phyloP scores from a whole-genome alignment of 2,113 vertebrate genomes.

The Himantopus leucocephalus region DNA sequence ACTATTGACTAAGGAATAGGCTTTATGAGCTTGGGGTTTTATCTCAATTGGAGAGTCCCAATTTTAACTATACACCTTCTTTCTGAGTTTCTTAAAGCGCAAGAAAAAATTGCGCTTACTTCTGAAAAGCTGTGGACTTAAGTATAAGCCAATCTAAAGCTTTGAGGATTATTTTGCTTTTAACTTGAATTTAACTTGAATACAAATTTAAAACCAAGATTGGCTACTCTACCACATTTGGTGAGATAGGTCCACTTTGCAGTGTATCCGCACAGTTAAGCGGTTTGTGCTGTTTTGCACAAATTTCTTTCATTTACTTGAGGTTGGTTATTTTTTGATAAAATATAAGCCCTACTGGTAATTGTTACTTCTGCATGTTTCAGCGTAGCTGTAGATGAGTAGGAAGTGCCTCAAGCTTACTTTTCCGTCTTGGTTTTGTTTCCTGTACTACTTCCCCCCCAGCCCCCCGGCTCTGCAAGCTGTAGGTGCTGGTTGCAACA shows the following conservation, averaged over 20 bases:
- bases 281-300: conserved; percentile 38
- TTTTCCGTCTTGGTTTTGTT: not conserved
- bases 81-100: not conserved
- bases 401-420: conserved; percentile 20
- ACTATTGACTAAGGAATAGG: not conserved
- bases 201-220: not conserved
- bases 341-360: not conserved
- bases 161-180: conserved; percentile 4
- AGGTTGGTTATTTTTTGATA: conserved; percentile 44
- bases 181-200: not conserved
- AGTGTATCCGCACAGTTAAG: not conserved
- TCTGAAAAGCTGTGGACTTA: conserved; percentile 15
- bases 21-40: not conserved
- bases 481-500: not conserved
- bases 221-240: not conserved
- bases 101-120: not conserved
- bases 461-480: not conserved
- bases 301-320: conserved; percentile 37
- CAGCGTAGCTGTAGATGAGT: conserved; percentile 14
- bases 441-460: not conserved
- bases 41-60: conserved; percentile 21
- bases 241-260: not conserved
- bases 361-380: conserved; percentile 15
- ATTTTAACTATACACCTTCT: not conserved
- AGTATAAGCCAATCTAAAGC: not conserved